Evolutionary conservation across 2,113 vertebrate genomes (phyloP), one percentile per base, ranked within the genome.

Genomic region (Zosterops borbonicus): DNA sequence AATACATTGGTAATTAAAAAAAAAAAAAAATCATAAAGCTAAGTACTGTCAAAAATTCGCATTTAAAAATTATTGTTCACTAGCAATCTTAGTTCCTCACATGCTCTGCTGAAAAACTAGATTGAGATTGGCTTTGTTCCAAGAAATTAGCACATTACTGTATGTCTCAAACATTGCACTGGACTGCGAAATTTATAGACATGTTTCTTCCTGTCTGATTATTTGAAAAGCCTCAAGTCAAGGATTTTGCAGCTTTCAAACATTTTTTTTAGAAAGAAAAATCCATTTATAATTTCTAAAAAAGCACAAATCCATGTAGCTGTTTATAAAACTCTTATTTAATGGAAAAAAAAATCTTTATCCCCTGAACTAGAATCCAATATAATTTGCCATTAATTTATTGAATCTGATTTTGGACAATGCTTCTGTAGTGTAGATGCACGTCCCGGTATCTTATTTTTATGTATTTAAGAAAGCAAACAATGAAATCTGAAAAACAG

Each of bases 241-340:
- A 97, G 96, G 95, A 95, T 96, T 96, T 98, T 97, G 98, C 98
- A 98, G 97, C 97, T 97, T 97, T 91, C 94, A 94, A 95, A 95
- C 71, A 52, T 82, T 35, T 64, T 96, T 92, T 95, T 97, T 71
- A 84, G 78, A 96, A 97, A 96, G 85, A 89, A 96, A 95, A 73
- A 92, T 81, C 94, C 97, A 97, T 92, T 92, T 97, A 96, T 96
- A 82, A 83, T 97, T 97, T 96, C 94, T 96, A 92, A 97, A 97
- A 98, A 98, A 98, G 98, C 98, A 98, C 98, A 98, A 98, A 98
- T 95, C 96, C 97, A 96, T 90, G 97, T 97, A 97, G 97, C 97
- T 95, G 97, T 98, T 97, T 97, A 97, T 95, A 97, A 94, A 92
- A 92, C 78, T 95, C 95, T 98, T 96, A 97, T 97, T 98, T 97